A percentile compares a stretch with the other conserved stretches of the same genome.
Conservation (phyloP, 2,113 vertebrate species). For the Gavia stellata region DNA sequence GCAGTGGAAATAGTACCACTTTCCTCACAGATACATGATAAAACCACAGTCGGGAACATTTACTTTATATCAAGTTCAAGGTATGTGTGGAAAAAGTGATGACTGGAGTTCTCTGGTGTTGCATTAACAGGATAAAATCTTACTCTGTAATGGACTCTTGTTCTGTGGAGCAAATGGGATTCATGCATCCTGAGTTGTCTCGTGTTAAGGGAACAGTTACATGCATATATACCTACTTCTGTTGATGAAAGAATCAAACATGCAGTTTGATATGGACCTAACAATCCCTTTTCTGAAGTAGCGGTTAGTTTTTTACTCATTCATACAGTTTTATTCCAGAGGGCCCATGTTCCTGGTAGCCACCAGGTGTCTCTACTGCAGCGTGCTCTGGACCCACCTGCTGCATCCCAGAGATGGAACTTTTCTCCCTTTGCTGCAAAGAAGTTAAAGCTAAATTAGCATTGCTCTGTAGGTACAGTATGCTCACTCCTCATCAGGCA, state of each 20-base stretch:
- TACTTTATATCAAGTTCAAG: not conserved
- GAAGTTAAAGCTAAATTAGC: not conserved
- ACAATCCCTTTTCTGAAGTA: not conserved
- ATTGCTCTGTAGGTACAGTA: not conserved
- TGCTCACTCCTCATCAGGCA: not conserved
- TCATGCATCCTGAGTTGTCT: not conserved
- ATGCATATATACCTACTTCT: not conserved
- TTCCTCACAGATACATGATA: not conserved
- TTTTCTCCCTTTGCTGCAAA: not conserved
- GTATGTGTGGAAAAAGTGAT: not conserved
- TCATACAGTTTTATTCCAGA: not conserved
- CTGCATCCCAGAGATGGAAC: not conserved
- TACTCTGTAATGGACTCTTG: not conserved
- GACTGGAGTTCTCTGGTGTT: not conserved
- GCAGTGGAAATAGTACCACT: not conserved
- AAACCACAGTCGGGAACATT: not conserved
- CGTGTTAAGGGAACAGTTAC: not conserved
- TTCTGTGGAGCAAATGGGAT: not conserved
- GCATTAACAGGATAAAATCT: not conserved
- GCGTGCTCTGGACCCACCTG: not conserved
- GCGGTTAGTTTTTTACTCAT: not conserved
- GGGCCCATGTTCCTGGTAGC: not conserved
- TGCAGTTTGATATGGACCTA: not conserved
- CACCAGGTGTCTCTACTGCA: constrained; percentile 67
- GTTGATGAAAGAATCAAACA: not conserved